phyloP scores from a whole-genome alignment of 1,140 invertebrate genomes.

The Euborellia annulipes region DNA sequence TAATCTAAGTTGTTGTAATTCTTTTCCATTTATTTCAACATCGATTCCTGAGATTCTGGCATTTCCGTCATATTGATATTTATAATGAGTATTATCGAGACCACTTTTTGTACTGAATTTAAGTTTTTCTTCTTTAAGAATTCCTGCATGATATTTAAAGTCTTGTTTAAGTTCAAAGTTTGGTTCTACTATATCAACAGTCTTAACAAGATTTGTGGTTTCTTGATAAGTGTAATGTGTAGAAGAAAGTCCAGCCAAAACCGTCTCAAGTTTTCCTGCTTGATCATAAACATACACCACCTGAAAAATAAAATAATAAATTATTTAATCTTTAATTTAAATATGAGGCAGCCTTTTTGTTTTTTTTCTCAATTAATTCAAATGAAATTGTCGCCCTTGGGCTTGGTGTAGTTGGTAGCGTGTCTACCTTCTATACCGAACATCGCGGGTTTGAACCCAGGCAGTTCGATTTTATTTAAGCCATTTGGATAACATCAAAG shows the following conservation, averaged over 20 bases:
- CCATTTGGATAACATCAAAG: no score
- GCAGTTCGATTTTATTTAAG: no score
- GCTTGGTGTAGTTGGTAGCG: no score
- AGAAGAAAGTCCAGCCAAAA: conserved; percentile 74
- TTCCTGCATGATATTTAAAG: conserved; percentile 79
- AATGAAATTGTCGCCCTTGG: no score
- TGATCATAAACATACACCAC: conserved; percentile 71
- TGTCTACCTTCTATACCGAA: no score
- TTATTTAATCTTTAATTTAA: no score
- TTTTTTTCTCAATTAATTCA: no score
- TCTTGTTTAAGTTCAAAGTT: conserved; percentile 75
- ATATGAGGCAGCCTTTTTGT: no score
- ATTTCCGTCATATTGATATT: conserved; percentile 81
- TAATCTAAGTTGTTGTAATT: conserved; percentile 45
- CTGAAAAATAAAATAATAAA: no score
- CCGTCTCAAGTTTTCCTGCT: conserved; percentile 63
- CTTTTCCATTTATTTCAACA: conserved; percentile 73
- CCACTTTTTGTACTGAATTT: conserved; percentile 71
- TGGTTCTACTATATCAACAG: conserved; percentile 66
- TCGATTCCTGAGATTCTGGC: conserved; percentile 69
- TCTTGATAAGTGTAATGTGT: conserved; percentile 80
- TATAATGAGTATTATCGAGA: conserved; percentile 69
- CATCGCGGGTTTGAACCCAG: no score
- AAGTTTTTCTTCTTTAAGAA: conserved; percentile 72
- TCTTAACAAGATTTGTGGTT: conserved; percentile 64